phyloP scores from a whole-genome alignment of 1,140 invertebrate genomes.

The Aphidius gifuensis region DNA sequence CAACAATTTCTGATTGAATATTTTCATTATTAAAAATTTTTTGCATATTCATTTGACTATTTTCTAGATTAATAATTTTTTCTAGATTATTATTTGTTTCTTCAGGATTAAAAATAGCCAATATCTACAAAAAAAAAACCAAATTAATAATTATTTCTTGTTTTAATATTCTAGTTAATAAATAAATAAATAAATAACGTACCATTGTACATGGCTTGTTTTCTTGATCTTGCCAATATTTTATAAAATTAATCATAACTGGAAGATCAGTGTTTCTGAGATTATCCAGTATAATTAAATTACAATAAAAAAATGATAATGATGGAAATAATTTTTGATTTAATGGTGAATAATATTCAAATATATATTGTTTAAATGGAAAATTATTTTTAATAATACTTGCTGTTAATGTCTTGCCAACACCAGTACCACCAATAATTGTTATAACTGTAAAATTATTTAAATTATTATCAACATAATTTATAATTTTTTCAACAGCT shows the following conservation, averaged over 20 bases:
- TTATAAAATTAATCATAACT: conserved; percentile 28
- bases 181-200: too few relatives aligned
- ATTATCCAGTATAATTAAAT: conserved; percentile 46
- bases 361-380: conserved; percentile 23
- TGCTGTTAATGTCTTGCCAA: conserved; percentile 47
- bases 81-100: conserved; percentile 28
- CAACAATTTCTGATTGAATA: conserved; percentile 31
- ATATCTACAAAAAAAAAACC: background rate
- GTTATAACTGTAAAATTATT: conserved; percentile 31
- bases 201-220: conserved; percentile 31
- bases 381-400: conserved; percentile 43
- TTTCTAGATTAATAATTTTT: conserved; percentile 30
- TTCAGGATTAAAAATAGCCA: conserved; percentile 43
- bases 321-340: conserved; percentile 18
- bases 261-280: conserved; percentile 33
- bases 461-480: conserved; percentile 26
- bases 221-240: conserved; percentile 22
- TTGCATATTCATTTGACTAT: conserved; percentile 28
- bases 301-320: conserved; percentile 33
- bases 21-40: conserved; percentile 25
- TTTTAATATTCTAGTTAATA: too few relatives aligned
- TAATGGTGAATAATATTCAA: conserved; percentile 34
- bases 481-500: conserved; percentile 28
- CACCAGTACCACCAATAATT: conserved; percentile 46
- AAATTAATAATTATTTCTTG: too few relatives aligned